Percentiles rank a stretch among this genome's conserved stretches.
Evolutionary conservation across 2,113 vertebrate species (phyloP).

Genomic region (Trichomycterus rosablanca): DNA sequence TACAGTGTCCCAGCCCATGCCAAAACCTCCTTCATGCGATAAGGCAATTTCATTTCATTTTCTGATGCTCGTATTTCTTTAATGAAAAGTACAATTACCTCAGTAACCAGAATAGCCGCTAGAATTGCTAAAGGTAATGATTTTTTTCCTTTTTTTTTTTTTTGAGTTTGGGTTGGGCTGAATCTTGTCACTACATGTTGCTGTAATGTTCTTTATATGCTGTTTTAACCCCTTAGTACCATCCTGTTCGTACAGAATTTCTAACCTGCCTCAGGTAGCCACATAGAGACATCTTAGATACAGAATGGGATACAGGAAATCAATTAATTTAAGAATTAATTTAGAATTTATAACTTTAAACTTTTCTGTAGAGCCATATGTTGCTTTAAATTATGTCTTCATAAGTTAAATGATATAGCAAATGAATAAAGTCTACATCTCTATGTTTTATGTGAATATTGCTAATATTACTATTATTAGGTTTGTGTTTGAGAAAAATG

Average conservation of each 20-base stretch:
- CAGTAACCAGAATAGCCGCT: slow-evolving; percentile 58
- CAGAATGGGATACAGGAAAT: too few species aligned
- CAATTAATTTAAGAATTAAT: too few species aligned
- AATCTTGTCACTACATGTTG: not conserved
- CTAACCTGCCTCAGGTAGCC: too few species aligned
- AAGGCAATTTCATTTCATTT: slow-evolving; percentile 72
- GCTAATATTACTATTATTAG: too few species aligned
- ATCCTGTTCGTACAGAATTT: not conserved
- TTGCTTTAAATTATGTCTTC: too few species aligned
- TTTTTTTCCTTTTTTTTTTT: slow-evolving; percentile 20
- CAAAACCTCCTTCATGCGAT: slow-evolving; percentile 53
- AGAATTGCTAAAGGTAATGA: slow-evolving; percentile 43
- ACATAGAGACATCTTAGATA: too few species aligned
- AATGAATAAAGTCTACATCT: too few species aligned
- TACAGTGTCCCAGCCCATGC: slow-evolving; percentile 24
- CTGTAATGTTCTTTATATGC: not conserved
- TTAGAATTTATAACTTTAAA: too few species aligned
- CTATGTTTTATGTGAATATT: too few species aligned
- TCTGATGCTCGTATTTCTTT: slow-evolving; percentile 67
- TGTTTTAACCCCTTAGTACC: not conserved
- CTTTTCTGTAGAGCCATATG: too few species aligned
- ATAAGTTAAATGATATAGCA: too few species aligned
- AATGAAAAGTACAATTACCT: slow-evolving; percentile 79
- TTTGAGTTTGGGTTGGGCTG: not conserved
- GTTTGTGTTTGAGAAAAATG: too few species aligned